phyloP scores from a whole-genome alignment of 92 coral and sea anemone species.

The Micromussa lordhowensis region DNA sequence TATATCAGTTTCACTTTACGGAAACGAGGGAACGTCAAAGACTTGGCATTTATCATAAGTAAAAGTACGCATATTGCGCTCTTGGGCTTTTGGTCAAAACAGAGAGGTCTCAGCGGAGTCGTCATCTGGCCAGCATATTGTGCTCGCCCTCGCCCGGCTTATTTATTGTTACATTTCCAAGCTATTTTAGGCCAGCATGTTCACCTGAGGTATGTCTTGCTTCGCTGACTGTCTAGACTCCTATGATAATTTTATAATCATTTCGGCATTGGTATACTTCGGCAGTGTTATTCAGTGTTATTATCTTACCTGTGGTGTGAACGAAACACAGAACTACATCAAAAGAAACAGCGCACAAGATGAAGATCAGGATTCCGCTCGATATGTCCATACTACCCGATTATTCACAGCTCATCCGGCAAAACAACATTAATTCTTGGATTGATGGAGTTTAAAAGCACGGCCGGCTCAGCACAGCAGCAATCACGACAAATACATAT shows the following conservation, averaged over 20 bases:
- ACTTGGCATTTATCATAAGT: too few relatives aligned
- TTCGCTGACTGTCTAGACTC: not conserved
- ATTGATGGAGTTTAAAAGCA: not conserved
- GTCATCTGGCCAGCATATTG: not conserved
- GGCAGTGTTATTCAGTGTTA: not conserved
- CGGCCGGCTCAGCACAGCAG: not conserved
- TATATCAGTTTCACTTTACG: too few relatives aligned
- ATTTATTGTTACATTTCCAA: not conserved
- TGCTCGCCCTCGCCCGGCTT: not conserved
- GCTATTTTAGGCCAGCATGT: not conserved
- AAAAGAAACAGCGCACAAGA: not conserved
- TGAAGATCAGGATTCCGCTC: not conserved
- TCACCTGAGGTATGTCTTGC: not conserved
- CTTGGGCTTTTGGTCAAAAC: not conserved
- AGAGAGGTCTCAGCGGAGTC: not conserved
- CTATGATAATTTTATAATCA: not conserved
- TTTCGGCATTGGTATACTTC: not conserved
- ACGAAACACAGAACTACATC: not conserved
- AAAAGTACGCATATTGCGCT: not conserved
- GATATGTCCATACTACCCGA: not conserved
- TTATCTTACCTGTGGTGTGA: slow-evolving; percentile 22
- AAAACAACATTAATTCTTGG: not conserved
- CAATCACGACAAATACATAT: not conserved
- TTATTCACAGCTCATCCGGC: not conserved
- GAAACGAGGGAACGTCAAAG: too few relatives aligned